Evolutionary conservation across 2,797 vertebrate genomes (phyloP).

Genomic region (Eulemur albifrons): DNA sequence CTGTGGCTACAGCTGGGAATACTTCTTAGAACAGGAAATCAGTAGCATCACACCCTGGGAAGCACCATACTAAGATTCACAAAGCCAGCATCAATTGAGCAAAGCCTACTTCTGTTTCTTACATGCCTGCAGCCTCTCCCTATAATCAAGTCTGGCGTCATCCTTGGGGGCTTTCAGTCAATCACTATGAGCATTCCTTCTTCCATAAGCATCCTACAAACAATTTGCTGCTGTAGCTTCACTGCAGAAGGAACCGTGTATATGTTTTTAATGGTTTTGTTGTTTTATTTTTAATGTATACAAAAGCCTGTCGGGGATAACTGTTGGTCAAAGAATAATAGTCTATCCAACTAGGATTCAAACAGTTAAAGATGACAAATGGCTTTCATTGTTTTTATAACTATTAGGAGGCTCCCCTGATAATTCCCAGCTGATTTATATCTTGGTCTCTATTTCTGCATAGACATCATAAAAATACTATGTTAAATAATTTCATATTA

Average conservation of each 20-base stretch:
- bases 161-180: not conserved
- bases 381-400: slow-evolving; percentile 45
- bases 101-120: slow-evolving; percentile 26
- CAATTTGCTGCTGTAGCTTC: not conserved
- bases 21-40: slow-evolving; percentile 8
- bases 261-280: not conserved
- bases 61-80: not conserved
- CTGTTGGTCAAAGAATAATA: slow-evolving; percentile 5
- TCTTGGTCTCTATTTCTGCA: slow-evolving; percentile 68
- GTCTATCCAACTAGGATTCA: slow-evolving; percentile 14
- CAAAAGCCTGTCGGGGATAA: slow-evolving; percentile 32
- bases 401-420: not conserved
- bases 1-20: not conserved
- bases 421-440: slow-evolving; percentile 64
- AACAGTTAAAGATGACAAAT: slow-evolving; percentile 61
- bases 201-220: not conserved
- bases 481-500: slow-evolving; percentile 61
- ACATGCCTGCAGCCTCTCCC: not conserved
- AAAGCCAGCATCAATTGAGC: slow-evolving; percentile 29
- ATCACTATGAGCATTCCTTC: not conserved
- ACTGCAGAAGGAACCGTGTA: not conserved
- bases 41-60: not conserved
- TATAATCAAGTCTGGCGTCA: not conserved
- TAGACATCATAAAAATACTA: slow-evolving; percentile 63
- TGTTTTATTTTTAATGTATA: slow-evolving; percentile 49